phyloP scores from a whole-genome alignment of 2,113 vertebrate species.

The Odocoileus virginianus region DNA sequence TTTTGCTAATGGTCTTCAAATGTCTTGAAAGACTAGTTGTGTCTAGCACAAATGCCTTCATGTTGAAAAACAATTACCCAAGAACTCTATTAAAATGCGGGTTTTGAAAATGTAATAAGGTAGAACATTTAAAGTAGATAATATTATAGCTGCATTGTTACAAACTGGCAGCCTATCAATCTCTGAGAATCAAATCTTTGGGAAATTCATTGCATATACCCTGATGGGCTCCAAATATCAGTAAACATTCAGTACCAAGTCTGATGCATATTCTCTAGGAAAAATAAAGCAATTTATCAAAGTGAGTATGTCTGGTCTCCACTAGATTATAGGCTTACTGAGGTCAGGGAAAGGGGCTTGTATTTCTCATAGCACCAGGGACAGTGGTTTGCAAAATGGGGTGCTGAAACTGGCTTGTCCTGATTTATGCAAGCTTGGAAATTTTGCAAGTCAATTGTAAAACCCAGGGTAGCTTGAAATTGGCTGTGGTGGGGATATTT shows the following conservation, averaged over 20 bases:
- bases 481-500: not conserved
- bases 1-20: slow-evolving; percentile 63
- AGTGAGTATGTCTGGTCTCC: not conserved
- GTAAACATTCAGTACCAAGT: not conserved
- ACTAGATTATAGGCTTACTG: not conserved
- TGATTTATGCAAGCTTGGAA: not conserved
- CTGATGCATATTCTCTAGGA: not conserved
- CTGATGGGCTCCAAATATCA: slow-evolving; percentile 1
- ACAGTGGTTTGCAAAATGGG: not conserved
- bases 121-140: slow-evolving; percentile 36
- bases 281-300: not conserved
- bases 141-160: slow-evolving; percentile 23
- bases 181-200: slow-evolving; percentile 52
- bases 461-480: not conserved
- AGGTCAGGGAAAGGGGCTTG: not conserved
- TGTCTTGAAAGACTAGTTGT: slow-evolving; percentile 58
- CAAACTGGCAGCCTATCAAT: slow-evolving; percentile 41
- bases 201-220: slow-evolving; percentile 38
- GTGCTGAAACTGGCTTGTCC: no score
- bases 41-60: slow-evolving; percentile 53
- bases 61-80: slow-evolving; percentile 12
- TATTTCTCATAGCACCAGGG: not conserved
- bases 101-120: slow-evolving; percentile 37
- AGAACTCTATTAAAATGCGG: slow-evolving; percentile 20
- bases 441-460: not conserved